Evolutionary conservation across 35 echinoderm and acorn worm genomes (phyloP).

Genomic region (Stichopus chloronotus): DNA sequence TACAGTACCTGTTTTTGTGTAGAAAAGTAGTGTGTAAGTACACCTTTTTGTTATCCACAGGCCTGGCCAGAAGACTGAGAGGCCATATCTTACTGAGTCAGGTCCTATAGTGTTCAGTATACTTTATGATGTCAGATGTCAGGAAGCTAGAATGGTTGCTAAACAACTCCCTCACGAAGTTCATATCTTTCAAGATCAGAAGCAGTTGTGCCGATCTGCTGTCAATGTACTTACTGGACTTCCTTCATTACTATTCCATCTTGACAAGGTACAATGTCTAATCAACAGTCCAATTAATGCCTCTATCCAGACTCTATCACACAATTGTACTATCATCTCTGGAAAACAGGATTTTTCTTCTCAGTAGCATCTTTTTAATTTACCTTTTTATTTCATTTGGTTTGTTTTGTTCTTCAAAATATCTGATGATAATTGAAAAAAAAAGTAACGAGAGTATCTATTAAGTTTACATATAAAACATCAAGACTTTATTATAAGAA

Average conservation of each 20-base stretch:
- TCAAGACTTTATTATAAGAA: no score
- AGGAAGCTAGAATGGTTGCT: conserved; percentile 67
- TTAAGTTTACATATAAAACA: no score
- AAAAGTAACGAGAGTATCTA: no score
- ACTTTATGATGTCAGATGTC: conserved; percentile 80
- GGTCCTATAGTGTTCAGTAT: conserved; percentile 72
- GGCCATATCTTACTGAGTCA: conserved; percentile 90
- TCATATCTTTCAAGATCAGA: conserved; percentile 46
- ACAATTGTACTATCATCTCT: no score
- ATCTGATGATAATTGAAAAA: no score
- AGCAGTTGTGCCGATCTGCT: conserved; percentile 58
- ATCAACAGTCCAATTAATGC: no score
- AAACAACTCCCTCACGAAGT: neutral
- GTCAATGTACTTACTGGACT: conserved; percentile 75
- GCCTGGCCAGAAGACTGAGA: conserved; percentile 66
- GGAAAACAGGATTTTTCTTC: no score
- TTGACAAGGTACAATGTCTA: conserved; percentile 57
- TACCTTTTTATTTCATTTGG: no score
- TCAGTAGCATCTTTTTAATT: no score
- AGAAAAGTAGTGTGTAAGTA: neutral
- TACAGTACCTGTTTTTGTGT: no score
- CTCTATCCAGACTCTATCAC: no score
- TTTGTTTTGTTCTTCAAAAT: no score
- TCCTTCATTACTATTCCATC: conserved; percentile 68
- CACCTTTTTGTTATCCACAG: conserved; percentile 38